Conservation (phyloP, 2,797 vertebrate species). For the Myiotriccus ornatus region DNA sequence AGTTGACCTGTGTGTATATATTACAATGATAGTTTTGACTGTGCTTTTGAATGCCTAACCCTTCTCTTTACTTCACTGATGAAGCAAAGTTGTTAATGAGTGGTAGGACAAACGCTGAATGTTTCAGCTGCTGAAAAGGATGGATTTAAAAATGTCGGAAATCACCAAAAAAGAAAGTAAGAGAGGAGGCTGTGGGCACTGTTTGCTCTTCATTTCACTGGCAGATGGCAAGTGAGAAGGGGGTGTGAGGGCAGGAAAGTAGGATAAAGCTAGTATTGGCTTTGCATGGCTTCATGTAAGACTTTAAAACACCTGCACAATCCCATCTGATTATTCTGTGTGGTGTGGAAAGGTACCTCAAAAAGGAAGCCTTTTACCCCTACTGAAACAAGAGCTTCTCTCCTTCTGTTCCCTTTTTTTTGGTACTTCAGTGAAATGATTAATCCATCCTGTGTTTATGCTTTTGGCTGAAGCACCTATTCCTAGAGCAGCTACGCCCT, state of each 20-base stretch:
- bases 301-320: neutral
- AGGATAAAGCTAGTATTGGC: neutral
- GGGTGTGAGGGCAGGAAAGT: neutral
- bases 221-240: neutral
- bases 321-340: neutral
- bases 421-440: neutral
- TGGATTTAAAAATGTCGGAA: neutral
- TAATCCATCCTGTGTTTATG: neutral
- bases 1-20: neutral
- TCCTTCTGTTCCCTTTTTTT: neutral
- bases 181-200: neutral
- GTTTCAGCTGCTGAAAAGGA: neutral
- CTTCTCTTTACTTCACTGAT: neutral
- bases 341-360: neutral
- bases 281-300: neutral
- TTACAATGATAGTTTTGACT: neutral
- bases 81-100: neutral
- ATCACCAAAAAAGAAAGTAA: neutral
- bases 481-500: neutral
- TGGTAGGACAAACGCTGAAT: neutral
- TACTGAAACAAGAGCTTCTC: neutral
- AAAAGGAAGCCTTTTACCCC: neutral
- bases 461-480: slow-evolving; percentile 35
- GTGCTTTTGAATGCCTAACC: neutral
- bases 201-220: neutral